Evolutionary conservation across 1,140 invertebrate species (phyloP).

Genomic region (Meloidogyne hapla): DNA sequence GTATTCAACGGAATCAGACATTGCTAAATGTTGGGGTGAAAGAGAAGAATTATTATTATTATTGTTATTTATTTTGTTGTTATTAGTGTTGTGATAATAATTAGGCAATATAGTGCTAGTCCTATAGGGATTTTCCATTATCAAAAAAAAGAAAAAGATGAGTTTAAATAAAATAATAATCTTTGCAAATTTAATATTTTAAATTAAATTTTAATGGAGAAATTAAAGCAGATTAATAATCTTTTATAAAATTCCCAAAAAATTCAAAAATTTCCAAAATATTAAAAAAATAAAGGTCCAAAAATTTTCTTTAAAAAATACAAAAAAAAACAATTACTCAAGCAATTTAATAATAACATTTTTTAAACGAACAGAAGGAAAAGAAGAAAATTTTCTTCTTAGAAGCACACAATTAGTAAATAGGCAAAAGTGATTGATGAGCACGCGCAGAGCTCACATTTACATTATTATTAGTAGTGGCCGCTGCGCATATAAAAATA

Average conservation of each 20-base stretch:
- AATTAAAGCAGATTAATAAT: too few relatives aligned
- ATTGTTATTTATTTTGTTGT: neutral
- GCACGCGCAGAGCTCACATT: neutral
- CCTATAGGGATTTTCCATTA: neutral
- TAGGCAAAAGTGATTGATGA: slow-evolving; percentile 5
- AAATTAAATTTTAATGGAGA: too few relatives aligned
- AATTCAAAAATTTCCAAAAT: too few relatives aligned
- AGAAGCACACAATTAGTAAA: neutral
- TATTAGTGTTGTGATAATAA: neutral
- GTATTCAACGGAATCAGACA: neutral
- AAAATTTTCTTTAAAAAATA: too few relatives aligned
- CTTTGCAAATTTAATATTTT: too few relatives aligned
- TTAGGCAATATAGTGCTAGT: neutral
- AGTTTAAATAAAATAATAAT: neutral
- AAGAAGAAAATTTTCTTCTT: neutral
- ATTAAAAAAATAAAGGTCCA: too few relatives aligned
- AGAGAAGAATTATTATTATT: too few relatives aligned
- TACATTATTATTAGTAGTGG: neutral
- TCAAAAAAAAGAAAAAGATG: neutral
- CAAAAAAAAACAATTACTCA: too few relatives aligned
- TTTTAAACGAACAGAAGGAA: too few relatives aligned
- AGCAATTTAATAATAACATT: too few relatives aligned
- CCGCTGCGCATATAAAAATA: neutral
- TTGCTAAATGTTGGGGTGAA: neutral
- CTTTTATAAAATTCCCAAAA: too few relatives aligned